phyloP scores from a whole-genome alignment of 1,140 invertebrate genomes.

The Penaeus indicus region DNA sequence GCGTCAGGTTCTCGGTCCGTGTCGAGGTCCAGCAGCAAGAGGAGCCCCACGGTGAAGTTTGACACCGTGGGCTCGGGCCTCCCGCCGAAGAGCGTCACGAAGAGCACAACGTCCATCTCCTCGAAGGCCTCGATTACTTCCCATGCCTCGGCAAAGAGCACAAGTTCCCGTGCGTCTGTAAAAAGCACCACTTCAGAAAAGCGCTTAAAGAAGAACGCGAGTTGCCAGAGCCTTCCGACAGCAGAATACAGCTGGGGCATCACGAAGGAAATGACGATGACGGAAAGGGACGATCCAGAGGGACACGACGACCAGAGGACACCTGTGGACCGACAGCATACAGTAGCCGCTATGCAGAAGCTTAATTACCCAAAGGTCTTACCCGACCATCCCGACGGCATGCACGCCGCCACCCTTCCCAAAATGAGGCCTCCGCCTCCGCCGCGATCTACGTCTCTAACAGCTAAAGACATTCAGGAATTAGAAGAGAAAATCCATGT shows the following conservation, averaged over 20 bases:
- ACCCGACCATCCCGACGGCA: constrained; percentile 39
- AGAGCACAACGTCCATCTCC: constrained; percentile 57
- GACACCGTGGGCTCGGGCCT: constrained; percentile 48
- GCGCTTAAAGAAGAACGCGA: constrained; percentile 62
- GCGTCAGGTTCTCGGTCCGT: not conserved
- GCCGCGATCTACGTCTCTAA: constrained; percentile 64
- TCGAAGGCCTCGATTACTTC: too few relatives aligned
- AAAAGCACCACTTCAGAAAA: constrained; percentile 59
- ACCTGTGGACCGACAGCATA: constrained; percentile 32
- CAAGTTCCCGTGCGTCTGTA: constrained; percentile 58
- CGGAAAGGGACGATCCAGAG: constrained; percentile 50
- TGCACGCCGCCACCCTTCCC: constrained; percentile 54
- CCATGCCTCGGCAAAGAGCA: constrained; percentile 40
- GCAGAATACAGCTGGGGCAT: constrained; percentile 63
- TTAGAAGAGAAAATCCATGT: constrained; percentile 61
- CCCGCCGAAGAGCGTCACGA: constrained; percentile 56
- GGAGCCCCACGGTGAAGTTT: constrained; percentile 61
- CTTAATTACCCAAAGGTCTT: constrained; percentile 61
- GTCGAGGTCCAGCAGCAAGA: constrained; percentile 11
- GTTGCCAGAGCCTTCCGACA: constrained; percentile 65
- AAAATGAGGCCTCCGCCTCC: constrained; percentile 64
- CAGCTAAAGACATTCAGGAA: constrained; percentile 62
- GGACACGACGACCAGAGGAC: constrained; percentile 36
- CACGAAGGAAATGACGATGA: constrained; percentile 62
- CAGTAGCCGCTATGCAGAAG: constrained; percentile 58